Base-by-base conservation (phyloP, 2,888 invertebrate species). In the Trissolcus japonicus region DNA sequence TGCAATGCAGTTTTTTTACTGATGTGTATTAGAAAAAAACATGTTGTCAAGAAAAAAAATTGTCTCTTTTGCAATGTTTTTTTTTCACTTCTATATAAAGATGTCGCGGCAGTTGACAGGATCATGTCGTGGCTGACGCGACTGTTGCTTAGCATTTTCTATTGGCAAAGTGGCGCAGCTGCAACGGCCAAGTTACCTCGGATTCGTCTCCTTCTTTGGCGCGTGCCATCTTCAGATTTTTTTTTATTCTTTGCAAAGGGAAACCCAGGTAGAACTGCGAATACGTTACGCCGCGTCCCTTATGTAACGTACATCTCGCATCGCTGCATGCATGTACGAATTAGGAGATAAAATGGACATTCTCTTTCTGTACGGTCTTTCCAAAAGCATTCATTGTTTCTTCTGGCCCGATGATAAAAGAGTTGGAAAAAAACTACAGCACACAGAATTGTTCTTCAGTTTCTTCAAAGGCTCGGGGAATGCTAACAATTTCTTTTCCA, bases 301-400 rank as follows among this genome's bases (percentile, higher is more conserved):
- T 83, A 80, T 81, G 81, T 84, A 84, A 84, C 84, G 84, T 83
- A 84, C 81, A 78, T 69, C 74, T 79, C 61, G 65, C 60, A 62
- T 72, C 71, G 62, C 67, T 62, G 63, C 79, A 77, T 83, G 81
- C 82, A 83, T 83, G 61, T 66, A 78, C 74, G 65, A 69, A 74
- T 71, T 66, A 69, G 65, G 61, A 73, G 65, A 65, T 78, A 74
- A 63, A 66, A 74, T 66, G 74, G 60, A 56, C 69, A 66, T 69
- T 71, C 68, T 40, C 66, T 48, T 72, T 72, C 67, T 63, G 54
- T 41, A 65, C 60, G 51, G 41, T 46, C 66, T 67, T 74, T 29
- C 56, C 50, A 51, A 74, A 74, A 67, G 62, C 60, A 66, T 61
- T 66, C 73, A 55, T 60, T 61, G 66, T 60, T 66, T 67, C 60